These are phyloP conservation scores for roundworm (Caenorhabditis elegans) DNA, from an alignment of 1,140 invertebrate species.

Conservation along the genomic window WBcel235 BX284602.5:13113001-13113500, in stretches of 20 bases:
- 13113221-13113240: slow-evolving; percentile 41
- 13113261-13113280: neutral
- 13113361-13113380: slow-evolving; percentile 36
- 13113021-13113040: slow-evolving; percentile 7
- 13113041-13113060: slow-evolving; percentile 35
- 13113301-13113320: slow-evolving; percentile 47
- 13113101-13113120: slow-evolving; percentile 42
- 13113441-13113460: no score
- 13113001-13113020: slow-evolving; percentile 13
- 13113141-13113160: slow-evolving; percentile 41
- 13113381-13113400: neutral
- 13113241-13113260: slow-evolving; percentile 48
- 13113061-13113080: slow-evolving; percentile 44
- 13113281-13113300: slow-evolving; percentile 7
- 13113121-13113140: slow-evolving; percentile 49
- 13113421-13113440: no score
- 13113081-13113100: slow-evolving; percentile 42
- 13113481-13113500: no score
- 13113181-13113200: slow-evolving; percentile 43
- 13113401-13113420: no score
- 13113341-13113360: slow-evolving; percentile 33
- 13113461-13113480: no score
- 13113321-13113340: slow-evolving; percentile 37
- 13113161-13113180: slow-evolving; percentile 43
- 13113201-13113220: slow-evolving; percentile 46